Evolutionary conservation across 2,797 vertebrate genomes (phyloP), one percentile per base, ranked within the genome.

Genomic region (Danionella dracula): DNA sequence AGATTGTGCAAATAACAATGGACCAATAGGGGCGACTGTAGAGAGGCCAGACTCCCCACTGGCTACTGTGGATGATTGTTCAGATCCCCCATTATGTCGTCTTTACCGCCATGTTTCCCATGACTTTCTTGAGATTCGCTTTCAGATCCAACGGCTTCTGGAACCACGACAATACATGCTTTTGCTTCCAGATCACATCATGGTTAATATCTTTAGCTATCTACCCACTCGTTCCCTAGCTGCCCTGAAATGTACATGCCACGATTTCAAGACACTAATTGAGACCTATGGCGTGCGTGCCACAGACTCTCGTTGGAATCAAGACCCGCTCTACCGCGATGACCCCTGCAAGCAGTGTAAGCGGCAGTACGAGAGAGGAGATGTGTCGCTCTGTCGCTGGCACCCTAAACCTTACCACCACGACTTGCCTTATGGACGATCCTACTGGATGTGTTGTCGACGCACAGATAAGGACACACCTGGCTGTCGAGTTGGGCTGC

Each of bases 371-470:
- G 90, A 91, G 81, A 88, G 90, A 0, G 96, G 96, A 4, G 96
- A 99, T 0, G 95, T 98, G 54, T 98, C 96, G 0, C 88, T 97
- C 41, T 99, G 96, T 84, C 90, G 96, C 4, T 99, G 96, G 96
- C 96, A 98, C 84, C 94, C 96, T 80, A 98, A 99, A 82, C 96
- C 96, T 85, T 99, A 97, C 87, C 96, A 98, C 93, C 96, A 97
- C 4, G 96, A 99, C 90, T 89, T 99, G 86, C 95, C 95, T 89
- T 99, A 98, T 0, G 96, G 96, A 85, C 92, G 96, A 1, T 98
- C 96, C 56, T 99, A 98, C 76, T 99, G 96, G 96, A 97, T 99
- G 94, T 99, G 96, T 78, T 98, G 96, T 81, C 91, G 96, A 1
- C 83, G 93, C 7, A 88, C 92, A 0, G 95, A 98, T 23, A 92